Evolutionary conservation across 1,140 invertebrate genomes (phyloP), one percentile per base, ranked within the genome.

Genomic region (Drosophila mojavensis): DNA sequence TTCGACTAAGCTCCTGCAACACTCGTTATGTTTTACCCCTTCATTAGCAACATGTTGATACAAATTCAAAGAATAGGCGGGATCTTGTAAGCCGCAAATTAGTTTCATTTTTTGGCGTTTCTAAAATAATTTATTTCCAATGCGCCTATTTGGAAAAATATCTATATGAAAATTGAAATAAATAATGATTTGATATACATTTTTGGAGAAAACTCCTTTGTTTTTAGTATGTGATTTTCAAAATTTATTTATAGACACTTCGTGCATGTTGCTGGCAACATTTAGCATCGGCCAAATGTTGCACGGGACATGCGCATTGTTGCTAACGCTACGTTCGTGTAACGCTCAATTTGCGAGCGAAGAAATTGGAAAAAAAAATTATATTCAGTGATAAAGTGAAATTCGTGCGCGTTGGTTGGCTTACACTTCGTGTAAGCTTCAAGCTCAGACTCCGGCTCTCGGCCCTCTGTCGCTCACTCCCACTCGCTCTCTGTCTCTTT

Each of bases 351-450:
- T 59, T 47, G 43, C 41, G 17, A 51, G 63, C 62, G 69, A 47
- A 20, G 64, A 67, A 39, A 51, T 53, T 72, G 33, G 17, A 53
- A 70, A 86, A 86, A 85, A 82, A 79, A 86, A 81, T 74, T 48
- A 78, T 78, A 79, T 82, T 86, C 81, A 85, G 61, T 84, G 77
- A 80, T 80, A 75, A 81, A 81, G 63, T 63, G 79, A 79, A 82
- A 76, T 79, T 86, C 68, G 83, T 86, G 76, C 78, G 75, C 63
- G 82, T 76, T 70, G 83, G 82, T 79, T 79, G 75, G 70, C 65
- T 63, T 45, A 62, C 30, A 79, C 82, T 86, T 88, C 82, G 83
- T 82, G 79, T 82, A 67, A 56, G 73, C 63, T 67, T 41, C 61
- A 64, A 70, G 82, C 67, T 85, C 81, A 56, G 69, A 78, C 60